These are phyloP conservation scores for Pseudachorutes palmiensis DNA, from an alignment of 1,140 invertebrate species.

Conservation along the genomic window DNA sequence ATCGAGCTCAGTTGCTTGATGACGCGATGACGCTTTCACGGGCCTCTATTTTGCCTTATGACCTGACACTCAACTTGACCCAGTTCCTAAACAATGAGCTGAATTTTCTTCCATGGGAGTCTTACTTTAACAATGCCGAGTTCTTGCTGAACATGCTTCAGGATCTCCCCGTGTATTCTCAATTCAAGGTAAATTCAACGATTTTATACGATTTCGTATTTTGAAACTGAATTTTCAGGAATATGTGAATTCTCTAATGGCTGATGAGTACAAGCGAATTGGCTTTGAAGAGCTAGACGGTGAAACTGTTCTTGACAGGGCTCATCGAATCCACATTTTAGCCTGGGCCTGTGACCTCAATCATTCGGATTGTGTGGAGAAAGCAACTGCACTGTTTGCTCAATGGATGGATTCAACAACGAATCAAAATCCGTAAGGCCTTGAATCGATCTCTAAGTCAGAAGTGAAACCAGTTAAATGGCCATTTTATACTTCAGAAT, in stretches of 20 bases:
- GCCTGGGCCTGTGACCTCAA: constrained; percentile 60
- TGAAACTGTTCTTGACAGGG: constrained; percentile 56
- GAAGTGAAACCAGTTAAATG: constrained; percentile 11
- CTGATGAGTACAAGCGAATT: constrained; percentile 55
- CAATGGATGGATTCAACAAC: constrained; percentile 59
- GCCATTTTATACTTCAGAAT: constrained; percentile 49
- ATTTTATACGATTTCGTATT: constrained; percentile 2
- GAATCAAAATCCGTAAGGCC: constrained; percentile 62
- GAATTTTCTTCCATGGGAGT: constrained; percentile 69
- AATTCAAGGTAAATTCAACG: constrained; percentile 54
- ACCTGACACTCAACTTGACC: constrained; percentile 61
- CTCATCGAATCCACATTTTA: constrained; percentile 59
- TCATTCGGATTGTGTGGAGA: constrained; percentile 57
- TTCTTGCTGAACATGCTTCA: constrained; percentile 65
- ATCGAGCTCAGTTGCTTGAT: constrained; percentile 29
- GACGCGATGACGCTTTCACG: constrained; percentile 65
- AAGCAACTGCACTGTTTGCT: constrained; percentile 57
- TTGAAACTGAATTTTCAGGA: constrained; percentile 44
- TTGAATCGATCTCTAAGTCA: constrained; percentile 29
- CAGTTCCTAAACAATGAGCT: constrained; percentile 61
- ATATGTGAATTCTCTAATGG: constrained; percentile 55
- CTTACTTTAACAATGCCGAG: constrained; percentile 58
- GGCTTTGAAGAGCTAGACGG: constrained; percentile 52
- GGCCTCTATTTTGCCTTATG: constrained; percentile 57
- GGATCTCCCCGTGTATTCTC: constrained; percentile 59